Base-by-base conservation (phyloP, 30 jellyfish, hydroid and myxozoan species). In the Mastigias papua region DNA sequence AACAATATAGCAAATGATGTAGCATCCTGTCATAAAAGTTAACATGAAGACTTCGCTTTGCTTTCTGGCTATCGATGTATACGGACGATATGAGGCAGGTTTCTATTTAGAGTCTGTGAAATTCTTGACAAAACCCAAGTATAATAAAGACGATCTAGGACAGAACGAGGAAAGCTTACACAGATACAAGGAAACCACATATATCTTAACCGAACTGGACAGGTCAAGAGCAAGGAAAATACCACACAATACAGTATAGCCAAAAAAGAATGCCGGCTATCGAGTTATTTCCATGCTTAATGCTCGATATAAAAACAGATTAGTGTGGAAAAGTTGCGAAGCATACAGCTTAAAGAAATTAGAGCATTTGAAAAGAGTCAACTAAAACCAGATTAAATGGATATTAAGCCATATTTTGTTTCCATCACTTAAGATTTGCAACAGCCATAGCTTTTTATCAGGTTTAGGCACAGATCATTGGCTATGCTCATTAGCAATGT, bases 231-330 rank as follows among this genome's bases (percentile, higher is more conserved):
- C 54, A 13, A 65, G 74, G 25, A 61, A 48, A 62, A 61, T 66
- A 79, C 81, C 70, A 34, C 81, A 63, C 51, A 79, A 79, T 65
- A 35, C 33, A 37, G 22, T n/a, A 35, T 77, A 77, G 73, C 88
- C 88, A 77, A 79, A 64, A 78, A 66, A 48, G 90, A 63, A 79
- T 60, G 78, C 90, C 73, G 78, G n/a, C 82, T 28, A 25, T 34
- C 34, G 49, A 22, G 54, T 48, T 42, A 5, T 48, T 25, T 64
- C 37, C 81, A 62, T 23, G 60, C 32, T 17, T 64, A 63, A 60
- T 79, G 22, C 80, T 46, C 58, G 34, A 62, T 27, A 64, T 64
- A 20, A 57, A 77, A 79, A 79, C 75, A 79, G 90, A 79, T 79
- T 79, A 79, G 11, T 34, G 13, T 63, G 80, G 69, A 42, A 65